phyloP scores from a whole-genome alignment of 2,888 invertebrate genomes.

The Sericinus montela region DNA sequence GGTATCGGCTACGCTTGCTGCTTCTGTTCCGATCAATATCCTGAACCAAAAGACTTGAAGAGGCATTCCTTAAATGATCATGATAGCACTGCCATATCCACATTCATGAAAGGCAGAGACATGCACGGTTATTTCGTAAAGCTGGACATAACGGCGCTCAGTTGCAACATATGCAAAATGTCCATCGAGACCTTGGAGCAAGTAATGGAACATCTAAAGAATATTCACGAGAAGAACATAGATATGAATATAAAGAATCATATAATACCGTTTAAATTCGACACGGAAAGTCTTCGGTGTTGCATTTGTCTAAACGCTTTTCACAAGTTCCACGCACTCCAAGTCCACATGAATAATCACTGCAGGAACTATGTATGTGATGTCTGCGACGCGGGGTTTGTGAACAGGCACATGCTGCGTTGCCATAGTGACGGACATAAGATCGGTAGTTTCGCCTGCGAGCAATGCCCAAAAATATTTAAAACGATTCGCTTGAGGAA shows the following conservation, averaged over 20 bases:
- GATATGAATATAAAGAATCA: constrained; percentile 43
- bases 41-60: constrained; percentile 39
- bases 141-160: constrained; percentile 47
- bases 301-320: constrained; percentile 40
- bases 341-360: constrained; percentile 48
- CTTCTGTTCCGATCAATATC: constrained; percentile 38
- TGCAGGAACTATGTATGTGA: constrained; percentile 46
- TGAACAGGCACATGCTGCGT: constrained; percentile 28
- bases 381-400: constrained; percentile 42
- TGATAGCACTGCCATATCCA: constrained; percentile 26
- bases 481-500: constrained; percentile 61
- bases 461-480: constrained; percentile 62
- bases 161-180: constrained; percentile 41
- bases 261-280: constrained; percentile 51
- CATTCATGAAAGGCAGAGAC: constrained; percentile 35
- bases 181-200: constrained; percentile 34
- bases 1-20: constrained; percentile 41
- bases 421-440: constrained; percentile 30
- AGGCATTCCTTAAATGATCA: constrained; percentile 35
- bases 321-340: constrained; percentile 38
- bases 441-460: constrained; percentile 48
- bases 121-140: constrained; percentile 39
- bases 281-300: constrained; percentile 35
- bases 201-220: constrained; percentile 38
- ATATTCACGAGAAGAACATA: constrained; percentile 34